These are phyloP conservation scores for Pelodytes ibericus DNA, from an alignment of 2,797 vertebrate genomes.

Conservation along the genomic window DNA sequence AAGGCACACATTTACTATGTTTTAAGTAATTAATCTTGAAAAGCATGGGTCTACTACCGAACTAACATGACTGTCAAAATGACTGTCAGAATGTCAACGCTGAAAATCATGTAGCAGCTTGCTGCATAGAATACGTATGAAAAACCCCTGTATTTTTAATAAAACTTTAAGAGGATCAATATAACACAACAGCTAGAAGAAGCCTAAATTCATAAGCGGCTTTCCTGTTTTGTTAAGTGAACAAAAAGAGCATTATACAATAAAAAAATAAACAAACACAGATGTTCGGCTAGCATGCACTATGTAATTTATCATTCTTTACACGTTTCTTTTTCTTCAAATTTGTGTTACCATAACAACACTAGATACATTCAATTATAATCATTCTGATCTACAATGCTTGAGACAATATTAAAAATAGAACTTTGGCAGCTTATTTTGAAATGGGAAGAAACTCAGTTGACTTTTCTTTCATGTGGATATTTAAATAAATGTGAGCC, in stretches of 20 bases:
- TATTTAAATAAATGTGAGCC: too few species aligned
- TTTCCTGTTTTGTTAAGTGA: background rate
- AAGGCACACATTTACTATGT: too few species aligned
- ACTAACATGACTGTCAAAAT: too few species aligned
- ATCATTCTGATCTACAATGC: slow-evolving; percentile 37
- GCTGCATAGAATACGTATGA: too few species aligned
- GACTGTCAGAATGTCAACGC: too few species aligned
- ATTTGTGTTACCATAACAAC: slow-evolving; percentile 51
- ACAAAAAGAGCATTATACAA: slow-evolving; percentile 25
- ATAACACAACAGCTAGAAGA: background rate
- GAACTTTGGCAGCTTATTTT: slow-evolving; percentile 15
- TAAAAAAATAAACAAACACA: slow-evolving; percentile 35
- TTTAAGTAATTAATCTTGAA: too few species aligned
- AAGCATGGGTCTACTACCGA: too few species aligned
- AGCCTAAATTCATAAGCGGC: background rate
- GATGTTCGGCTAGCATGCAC: background rate
- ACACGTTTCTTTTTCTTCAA: slow-evolving; percentile 8
- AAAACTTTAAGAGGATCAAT: background rate
- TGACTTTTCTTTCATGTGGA: too few species aligned
- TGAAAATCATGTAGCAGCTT: too few species aligned
- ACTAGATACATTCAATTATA: slow-evolving; percentile 47
- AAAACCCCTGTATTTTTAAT: too few species aligned
- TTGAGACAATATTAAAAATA: slow-evolving; percentile 50
- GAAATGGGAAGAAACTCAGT: slow-evolving; percentile 15
- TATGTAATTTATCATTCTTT: slow-evolving; percentile 42